phyloP scores from a whole-genome alignment of 1,140 invertebrate species.

The Elysia chlorotica region DNA sequence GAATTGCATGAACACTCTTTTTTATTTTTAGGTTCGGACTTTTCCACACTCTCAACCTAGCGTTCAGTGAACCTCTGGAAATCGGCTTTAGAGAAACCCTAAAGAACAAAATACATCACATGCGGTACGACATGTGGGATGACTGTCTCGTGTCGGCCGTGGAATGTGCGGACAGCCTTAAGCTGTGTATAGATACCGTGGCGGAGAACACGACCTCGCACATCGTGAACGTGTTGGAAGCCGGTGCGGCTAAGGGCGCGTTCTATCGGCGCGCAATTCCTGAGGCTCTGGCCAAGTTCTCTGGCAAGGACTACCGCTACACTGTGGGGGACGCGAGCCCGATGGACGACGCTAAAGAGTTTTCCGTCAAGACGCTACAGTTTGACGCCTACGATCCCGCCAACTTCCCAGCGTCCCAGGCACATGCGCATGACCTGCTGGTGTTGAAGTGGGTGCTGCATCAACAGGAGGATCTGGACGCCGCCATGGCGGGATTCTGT shows the following conservation, averaged over 20 bases:
- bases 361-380: conserved; percentile 43
- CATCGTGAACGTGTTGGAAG: conserved; percentile 80
- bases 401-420: conserved; percentile 32
- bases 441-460: conserved; percentile 57
- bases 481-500: conserved; percentile 61
- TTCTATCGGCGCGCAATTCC: conserved; percentile 45
- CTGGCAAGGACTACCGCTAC: conserved; percentile 60
- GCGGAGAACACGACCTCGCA: conserved; percentile 77
- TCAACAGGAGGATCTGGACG: conserved; percentile 52
- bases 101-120: too few species aligned
- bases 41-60: too few species aligned
- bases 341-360: conserved; percentile 44
- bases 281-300: conserved; percentile 55
- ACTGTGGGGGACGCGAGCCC: conserved; percentile 46
- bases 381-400: conserved; percentile 48
- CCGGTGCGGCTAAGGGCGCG: conserved; percentile 56
- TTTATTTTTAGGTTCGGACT: too few species aligned
- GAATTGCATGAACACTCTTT: too few species aligned
- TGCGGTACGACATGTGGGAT: too few species aligned
- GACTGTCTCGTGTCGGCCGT: too few species aligned
- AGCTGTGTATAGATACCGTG: conserved; percentile 68
- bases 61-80: too few species aligned
- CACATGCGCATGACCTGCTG: conserved; percentile 58
- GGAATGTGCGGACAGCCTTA: conserved; percentile 31
- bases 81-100: too few species aligned